These are phyloP conservation scores for Silurus meridionalis DNA, from an alignment of 2,113 vertebrate genomes.

Conservation along the genomic window DNA sequence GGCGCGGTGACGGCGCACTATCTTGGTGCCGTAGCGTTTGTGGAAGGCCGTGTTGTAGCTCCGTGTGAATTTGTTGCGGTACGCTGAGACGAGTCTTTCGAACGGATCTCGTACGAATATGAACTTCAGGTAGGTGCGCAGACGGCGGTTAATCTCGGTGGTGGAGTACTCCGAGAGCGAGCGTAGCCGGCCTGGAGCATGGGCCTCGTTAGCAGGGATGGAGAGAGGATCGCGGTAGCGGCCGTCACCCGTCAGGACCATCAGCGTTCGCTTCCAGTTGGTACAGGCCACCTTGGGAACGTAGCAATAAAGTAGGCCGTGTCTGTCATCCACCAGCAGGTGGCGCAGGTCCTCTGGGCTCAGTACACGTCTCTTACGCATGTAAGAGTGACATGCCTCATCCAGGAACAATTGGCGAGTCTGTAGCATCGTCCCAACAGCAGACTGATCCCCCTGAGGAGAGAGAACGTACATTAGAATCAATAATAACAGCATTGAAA, in stretches of 20 bases:
- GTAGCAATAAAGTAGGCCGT: slow-evolving; percentile 92
- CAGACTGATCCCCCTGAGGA: slow-evolving; percentile 63
- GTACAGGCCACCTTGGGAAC: slow-evolving; percentile 98
- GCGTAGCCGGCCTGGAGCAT: slow-evolving; percentile 81
- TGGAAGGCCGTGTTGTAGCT: slow-evolving; percentile 92
- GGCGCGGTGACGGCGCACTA: slow-evolving; percentile 81
- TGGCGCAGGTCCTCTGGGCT: slow-evolving; percentile 85
- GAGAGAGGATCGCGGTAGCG: slow-evolving; percentile 78
- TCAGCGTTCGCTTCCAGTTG: slow-evolving; percentile 95
- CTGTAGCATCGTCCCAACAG: slow-evolving; percentile 76
- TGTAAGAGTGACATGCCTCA: slow-evolving; percentile 78
- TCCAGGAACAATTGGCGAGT: slow-evolving; percentile 82
- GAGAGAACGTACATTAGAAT: neutral
- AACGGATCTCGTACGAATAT: slow-evolving; percentile 92
- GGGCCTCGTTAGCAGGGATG: slow-evolving; percentile 89
- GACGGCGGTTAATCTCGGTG: slow-evolving; percentile 85
- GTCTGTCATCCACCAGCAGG: slow-evolving; percentile 89
- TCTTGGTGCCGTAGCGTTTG: slow-evolving; percentile 88
- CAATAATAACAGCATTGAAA: neutral
- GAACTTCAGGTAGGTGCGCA: slow-evolving; percentile 92
- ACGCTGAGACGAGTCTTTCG: slow-evolving; percentile 90
- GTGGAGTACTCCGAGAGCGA: slow-evolving; percentile 84
- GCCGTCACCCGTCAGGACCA: slow-evolving; percentile 83
- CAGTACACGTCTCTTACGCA: slow-evolving; percentile 81
- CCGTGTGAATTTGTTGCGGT: slow-evolving; percentile 90